These are phyloP conservation scores for Hucho hucho DNA, from an alignment of 2,113 vertebrate species.

Conservation along the genomic window DNA sequence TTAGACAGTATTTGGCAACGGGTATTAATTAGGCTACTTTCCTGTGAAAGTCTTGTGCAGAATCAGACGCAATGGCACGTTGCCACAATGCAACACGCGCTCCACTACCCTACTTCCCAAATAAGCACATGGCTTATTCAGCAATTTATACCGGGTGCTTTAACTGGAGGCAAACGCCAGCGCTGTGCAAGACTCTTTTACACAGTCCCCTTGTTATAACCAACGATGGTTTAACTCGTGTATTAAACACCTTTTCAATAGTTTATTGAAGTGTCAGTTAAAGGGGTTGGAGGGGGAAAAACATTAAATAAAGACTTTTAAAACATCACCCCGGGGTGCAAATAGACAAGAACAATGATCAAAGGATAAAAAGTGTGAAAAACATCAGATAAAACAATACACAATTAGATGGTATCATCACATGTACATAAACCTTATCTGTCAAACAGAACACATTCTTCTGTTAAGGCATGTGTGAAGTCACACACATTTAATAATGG, in stretches of 20 bases:
- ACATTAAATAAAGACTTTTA: constrained; percentile 29
- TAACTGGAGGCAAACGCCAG: constrained; percentile 2
- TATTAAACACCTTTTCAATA: background rate
- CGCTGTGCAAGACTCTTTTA: background rate
- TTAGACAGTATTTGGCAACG: too few relatives aligned
- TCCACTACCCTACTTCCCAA: background rate
- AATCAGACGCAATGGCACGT: background rate
- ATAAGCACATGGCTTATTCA: constrained; percentile 53
- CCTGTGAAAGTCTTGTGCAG: too few relatives aligned
- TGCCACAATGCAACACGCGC: constrained; percentile 24
- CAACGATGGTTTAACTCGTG: too few relatives aligned
- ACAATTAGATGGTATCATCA: background rate
- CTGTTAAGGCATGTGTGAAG: constrained; percentile 6
- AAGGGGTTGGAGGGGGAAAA: constrained; percentile 33
- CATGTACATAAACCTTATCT: constrained; percentile 42
- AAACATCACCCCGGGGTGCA: constrained; percentile 40
- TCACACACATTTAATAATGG: constrained; percentile 6
- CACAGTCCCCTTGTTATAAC: background rate
- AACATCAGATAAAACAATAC: constrained; percentile 35
- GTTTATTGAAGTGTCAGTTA: constrained; percentile 36
- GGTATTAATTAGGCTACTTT: too few relatives aligned
- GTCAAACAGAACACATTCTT: constrained; percentile 2
- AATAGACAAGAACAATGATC: constrained; percentile 16
- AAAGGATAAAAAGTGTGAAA: constrained; percentile 16
- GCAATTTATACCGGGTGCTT: constrained; percentile 20